Percentiles rank a stretch among this genome's conserved stretches.
Evolutionary conservation across 2,113 vertebrate genomes (phyloP).

Genomic region (Ceratotherium simum): DNA sequence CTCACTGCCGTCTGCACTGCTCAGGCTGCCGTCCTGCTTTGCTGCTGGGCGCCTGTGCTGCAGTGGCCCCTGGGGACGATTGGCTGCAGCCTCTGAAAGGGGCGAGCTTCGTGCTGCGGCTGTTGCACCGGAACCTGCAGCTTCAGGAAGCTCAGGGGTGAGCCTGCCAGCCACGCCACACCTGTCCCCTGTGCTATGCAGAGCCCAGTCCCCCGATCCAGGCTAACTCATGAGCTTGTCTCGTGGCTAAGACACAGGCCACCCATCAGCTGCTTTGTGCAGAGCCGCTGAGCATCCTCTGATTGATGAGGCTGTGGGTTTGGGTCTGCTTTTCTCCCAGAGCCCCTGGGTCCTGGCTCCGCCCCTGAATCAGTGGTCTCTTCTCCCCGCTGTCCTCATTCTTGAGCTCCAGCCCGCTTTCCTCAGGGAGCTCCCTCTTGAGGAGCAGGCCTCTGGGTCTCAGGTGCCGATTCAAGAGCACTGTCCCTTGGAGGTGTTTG

Average conservation of each 20-base stretch:
- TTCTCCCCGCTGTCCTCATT: background rate
- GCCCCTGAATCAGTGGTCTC: background rate
- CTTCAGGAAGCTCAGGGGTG: background rate
- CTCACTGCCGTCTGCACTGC: accelerated
- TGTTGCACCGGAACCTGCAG: too few relatives aligned
- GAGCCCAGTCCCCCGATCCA: accelerated
- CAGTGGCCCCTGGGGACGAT: background rate
- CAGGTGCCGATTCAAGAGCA: background rate
- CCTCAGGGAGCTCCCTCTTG: background rate
- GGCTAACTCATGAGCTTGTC: background rate
- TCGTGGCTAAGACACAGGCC: accelerated
- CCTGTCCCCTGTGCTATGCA: background rate
- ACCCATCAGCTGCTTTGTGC: background rate
- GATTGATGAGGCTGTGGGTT: background rate
- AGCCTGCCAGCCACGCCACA: too few relatives aligned
- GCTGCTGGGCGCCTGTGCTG: background rate
- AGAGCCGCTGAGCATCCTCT: background rate
- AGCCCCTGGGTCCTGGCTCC: background rate
- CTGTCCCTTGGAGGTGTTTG: background rate
- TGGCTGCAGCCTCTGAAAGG: background rate
- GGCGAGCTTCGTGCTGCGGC: accelerated
- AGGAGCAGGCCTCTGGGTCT: background rate
- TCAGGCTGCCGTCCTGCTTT: background rate
- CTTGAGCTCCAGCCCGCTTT: background rate
- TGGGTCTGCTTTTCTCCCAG: background rate